These are phyloP conservation scores for Busseola fusca DNA, from an alignment of 2,888 invertebrate species.

Conservation along the genomic window DNA sequence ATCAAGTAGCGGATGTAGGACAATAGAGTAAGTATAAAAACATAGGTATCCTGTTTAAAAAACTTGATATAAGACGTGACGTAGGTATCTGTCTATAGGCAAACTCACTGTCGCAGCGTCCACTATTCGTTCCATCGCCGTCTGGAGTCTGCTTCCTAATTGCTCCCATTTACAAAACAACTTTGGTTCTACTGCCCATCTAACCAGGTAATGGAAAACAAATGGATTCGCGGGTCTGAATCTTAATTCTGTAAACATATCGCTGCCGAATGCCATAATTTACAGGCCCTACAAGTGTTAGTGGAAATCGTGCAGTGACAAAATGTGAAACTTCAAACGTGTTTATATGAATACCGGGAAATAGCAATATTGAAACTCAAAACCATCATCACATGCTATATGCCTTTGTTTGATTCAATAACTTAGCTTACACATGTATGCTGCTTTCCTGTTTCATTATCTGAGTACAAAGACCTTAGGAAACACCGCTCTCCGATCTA, in stretches of 20 bases:
- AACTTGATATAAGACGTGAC: not conserved
- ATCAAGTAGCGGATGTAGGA: slow-evolving; percentile 26
- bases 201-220: not conserved
- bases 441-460: not conserved
- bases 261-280: not conserved
- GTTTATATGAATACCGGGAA: not conserved
- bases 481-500: slow-evolving; percentile 9
- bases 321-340: not conserved
- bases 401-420: slow-evolving; percentile 2
- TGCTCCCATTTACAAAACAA: not conserved
- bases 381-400: not conserved
- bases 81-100: not conserved
- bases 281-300: not conserved
- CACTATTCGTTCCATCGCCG: not conserved
- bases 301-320: not conserved
- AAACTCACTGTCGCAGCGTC: not conserved
- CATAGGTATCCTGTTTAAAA: slow-evolving; percentile 18
- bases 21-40: slow-evolving; percentile 7
- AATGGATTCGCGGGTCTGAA: not conserved
- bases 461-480: not conserved
- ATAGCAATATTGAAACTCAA: not conserved
- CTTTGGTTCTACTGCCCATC: not conserved
- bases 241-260: not conserved
- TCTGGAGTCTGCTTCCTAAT: not conserved
- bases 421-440: not conserved